Base-by-base conservation (phyloP, 2,113 vertebrate species). In the Ardeotis arabs region DNA sequence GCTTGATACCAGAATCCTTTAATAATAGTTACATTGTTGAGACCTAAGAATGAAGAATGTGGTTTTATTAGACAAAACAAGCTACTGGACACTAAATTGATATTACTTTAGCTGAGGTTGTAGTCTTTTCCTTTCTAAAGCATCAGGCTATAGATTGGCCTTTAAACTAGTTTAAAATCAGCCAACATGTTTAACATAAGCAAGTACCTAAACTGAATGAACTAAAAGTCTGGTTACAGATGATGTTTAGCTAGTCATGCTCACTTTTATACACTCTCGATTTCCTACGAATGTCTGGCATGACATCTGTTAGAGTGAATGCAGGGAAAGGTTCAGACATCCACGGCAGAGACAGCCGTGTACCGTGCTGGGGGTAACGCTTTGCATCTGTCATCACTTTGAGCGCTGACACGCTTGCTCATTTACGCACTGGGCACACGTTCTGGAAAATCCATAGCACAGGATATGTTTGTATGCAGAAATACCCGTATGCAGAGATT, bases 401-500 rank as follows among this genome's bases (percentile, higher is more conserved):
- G 7, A 81, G 44, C 44, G 7, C 53, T 8, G 15, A 12, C 25
- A 21, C 6, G 4, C 41, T 69, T 60, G 21, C 58, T 16, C 22
- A 18, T 28, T 45, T 53, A 23, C 0, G 6, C 47, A n/a, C 4
- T 0, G 25, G 25, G 17, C 29, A 6, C 27, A 22, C 1, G 5
- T 45, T 64, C 90, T 83, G 75, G 72, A 67, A 93, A 69, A 86
- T 35, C 41, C 68, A n/a, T 13, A 59, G 44, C 76, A 74, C 19
- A 33, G 68, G 68, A 31, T 27, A 31, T 0, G 0, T 72, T 28
- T 39, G 20, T 59, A 45, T 44, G 83, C 60, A 67, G 72, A 77
- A 88, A 64, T 59, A 58, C 53, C n/a, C 8, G 0, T n/a, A 63
- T 23, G 15, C 31, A 77, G 37, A 76, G 22, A 39, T 63, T 58